These are phyloP conservation scores for Pogona vitticeps DNA, from an alignment of 2,113 vertebrate species.

Conservation along the genomic window DNA sequence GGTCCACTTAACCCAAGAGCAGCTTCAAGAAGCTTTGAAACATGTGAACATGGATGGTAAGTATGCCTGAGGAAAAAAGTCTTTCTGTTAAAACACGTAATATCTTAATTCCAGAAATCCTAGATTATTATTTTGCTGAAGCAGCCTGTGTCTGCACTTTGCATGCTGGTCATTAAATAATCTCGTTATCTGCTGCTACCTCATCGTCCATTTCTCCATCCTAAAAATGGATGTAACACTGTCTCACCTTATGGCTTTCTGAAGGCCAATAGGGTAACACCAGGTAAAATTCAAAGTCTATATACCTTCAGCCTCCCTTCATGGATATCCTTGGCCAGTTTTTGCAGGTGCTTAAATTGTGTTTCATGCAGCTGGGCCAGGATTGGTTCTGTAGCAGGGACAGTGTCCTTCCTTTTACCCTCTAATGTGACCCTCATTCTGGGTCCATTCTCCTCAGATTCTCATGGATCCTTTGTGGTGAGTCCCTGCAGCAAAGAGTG, in stretches of 20 bases:
- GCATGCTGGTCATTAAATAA: not conserved
- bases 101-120: not conserved
- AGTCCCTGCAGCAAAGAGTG: no score
- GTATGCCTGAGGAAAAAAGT: accelerated
- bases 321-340: no score
- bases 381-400: no score
- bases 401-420: no score
- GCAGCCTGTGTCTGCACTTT: not conserved
- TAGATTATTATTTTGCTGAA: not conserved
- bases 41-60: conserved; percentile 24
- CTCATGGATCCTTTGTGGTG: no score
- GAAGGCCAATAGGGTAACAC: not conserved
- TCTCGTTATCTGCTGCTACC: not conserved
- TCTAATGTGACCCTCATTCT: no score
- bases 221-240: not conserved
- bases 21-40: conserved; percentile 41
- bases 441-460: no score
- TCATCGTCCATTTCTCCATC: not conserved
- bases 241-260: not conserved
- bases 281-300: not conserved
- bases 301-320: no score
- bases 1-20: conserved; percentile 26
- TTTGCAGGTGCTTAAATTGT: no score
- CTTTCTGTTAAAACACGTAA: not conserved
- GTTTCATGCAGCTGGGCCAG: no score